phyloP scores from a whole-genome alignment of 2,113 vertebrate species.

The Chamaetylas fuelleborni region DNA sequence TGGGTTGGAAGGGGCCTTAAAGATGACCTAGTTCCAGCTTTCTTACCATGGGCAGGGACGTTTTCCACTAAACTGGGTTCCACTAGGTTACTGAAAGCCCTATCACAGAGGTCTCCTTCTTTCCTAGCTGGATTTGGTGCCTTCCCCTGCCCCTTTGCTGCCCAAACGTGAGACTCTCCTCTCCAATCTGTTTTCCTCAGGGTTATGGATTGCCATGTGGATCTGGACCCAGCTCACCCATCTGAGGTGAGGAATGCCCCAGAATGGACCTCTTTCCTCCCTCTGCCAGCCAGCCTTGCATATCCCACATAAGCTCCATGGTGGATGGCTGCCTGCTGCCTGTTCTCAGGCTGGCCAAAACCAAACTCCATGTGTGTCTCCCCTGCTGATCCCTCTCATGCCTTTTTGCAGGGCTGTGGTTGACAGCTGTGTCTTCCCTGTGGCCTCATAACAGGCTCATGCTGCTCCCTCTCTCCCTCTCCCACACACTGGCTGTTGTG shows the following conservation, averaged over 20 bases:
- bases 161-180: not conserved
- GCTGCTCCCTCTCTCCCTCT: not conserved
- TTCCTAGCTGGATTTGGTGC: not conserved
- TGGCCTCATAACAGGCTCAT: accelerated
- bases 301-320: accelerated
- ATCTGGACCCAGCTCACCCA: not conserved
- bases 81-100: not conserved
- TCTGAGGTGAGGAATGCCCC: not conserved
- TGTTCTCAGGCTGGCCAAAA: not conserved
- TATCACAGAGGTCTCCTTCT: not conserved
- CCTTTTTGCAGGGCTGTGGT: not conserved
- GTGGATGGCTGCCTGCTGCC: not conserved
- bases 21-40: not conserved
- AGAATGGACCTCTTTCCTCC: not conserved
- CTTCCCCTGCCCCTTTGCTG: not conserved
- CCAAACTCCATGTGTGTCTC: not conserved
- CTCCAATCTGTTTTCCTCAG: not conserved
- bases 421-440: not conserved
- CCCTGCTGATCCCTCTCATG: not conserved
- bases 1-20: not conserved
- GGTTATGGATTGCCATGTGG: not conserved
- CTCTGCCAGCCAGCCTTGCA: not conserved
- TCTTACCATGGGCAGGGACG: not conserved
- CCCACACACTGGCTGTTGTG: not conserved
- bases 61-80: not conserved